A percentile compares a stretch with the other conserved stretches of the same genome.
phyloP scores from a whole-genome alignment of 2,888 invertebrate genomes.

The Leptinotarsa juncta region DNA sequence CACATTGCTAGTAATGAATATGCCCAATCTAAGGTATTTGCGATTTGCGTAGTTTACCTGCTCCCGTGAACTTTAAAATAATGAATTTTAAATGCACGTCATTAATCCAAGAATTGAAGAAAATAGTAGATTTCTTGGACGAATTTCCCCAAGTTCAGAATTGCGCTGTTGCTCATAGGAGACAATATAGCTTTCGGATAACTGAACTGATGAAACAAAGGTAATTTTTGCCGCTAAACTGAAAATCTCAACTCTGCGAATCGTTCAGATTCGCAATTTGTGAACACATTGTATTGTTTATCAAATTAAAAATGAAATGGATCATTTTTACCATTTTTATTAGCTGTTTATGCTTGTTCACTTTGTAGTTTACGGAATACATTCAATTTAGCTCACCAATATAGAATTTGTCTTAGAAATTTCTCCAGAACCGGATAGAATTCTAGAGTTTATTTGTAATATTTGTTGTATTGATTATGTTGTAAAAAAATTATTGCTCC shows the following conservation, averaged over 20 bases:
- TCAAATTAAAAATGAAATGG: constrained; percentile 37
- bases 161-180: constrained; percentile 55
- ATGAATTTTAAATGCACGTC: constrained; percentile 21
- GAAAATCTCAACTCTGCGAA: constrained; percentile 28
- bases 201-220: constrained; percentile 30
- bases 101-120: constrained; percentile 18
- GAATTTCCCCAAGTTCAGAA: constrained; percentile 38
- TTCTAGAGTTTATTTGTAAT: constrained; percentile 53
- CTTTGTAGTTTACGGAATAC: constrained; percentile 51
- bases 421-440: constrained; percentile 50
- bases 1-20: not conserved
- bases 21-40: constrained; percentile 19
- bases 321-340: constrained; percentile 46
- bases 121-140: constrained; percentile 23
- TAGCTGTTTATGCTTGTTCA: constrained; percentile 54
- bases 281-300: constrained; percentile 37
- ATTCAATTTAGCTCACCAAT: constrained; percentile 56
- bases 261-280: constrained; percentile 44
- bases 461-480: constrained; percentile 47
- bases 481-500: constrained; percentile 51
- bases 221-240: constrained; percentile 30
- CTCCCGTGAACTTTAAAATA: constrained; percentile 5
- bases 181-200: constrained; percentile 53
- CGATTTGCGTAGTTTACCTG: not conserved
- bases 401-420: constrained; percentile 53